Percentiles rank a stretch among this genome's conserved stretches.
Conservation (phyloP, 2,888 invertebrate genomes). For the Platycheirus rosarum region DNA sequence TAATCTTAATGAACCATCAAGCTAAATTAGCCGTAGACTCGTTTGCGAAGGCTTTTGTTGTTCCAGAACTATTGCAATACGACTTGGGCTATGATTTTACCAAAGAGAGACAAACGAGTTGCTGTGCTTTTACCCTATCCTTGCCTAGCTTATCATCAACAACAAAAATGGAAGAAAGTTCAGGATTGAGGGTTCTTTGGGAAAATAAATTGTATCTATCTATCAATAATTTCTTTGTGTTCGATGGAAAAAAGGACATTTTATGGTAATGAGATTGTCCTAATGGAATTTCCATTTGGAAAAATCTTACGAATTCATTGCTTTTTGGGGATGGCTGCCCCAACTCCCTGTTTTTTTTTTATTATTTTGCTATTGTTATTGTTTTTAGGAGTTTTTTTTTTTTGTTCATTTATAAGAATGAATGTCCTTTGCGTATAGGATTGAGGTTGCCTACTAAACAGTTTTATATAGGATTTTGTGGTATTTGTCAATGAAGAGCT, state of each 20-base stretch:
- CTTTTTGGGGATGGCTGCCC: conserved; percentile 13
- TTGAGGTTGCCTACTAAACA: conserved; percentile 16
- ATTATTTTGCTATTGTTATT: conserved; percentile 34
- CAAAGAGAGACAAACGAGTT: not conserved
- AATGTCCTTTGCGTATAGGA: conserved; percentile 36
- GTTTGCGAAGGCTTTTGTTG: conserved; percentile 47
- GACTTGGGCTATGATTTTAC: conserved; percentile 27
- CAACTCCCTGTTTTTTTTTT: too few species aligned
- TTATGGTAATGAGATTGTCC: conserved; percentile 68
- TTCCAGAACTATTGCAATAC: conserved; percentile 36
- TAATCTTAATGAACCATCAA: conserved; percentile 72
- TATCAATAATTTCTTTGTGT: conserved; percentile 63
- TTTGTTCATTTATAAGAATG: conserved; percentile 6
- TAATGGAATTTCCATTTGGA: conserved; percentile 70
- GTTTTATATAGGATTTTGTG: conserved; percentile 51
- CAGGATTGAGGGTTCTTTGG: conserved; percentile 18
- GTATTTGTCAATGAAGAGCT: conserved; percentile 49
- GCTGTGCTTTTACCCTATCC: not conserved
- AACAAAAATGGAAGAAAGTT: not conserved
- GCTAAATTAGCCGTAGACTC: conserved; percentile 66
- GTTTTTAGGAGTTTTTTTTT: conserved; percentile 5
- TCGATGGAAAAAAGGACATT: conserved; percentile 70
- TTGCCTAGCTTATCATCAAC: not conserved
- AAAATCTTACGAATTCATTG: conserved; percentile 51
- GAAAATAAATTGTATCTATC: conserved; percentile 54